phyloP scores from a whole-genome alignment of 1,140 invertebrate genomes.

The Plectrocnemia conspersa region DNA sequence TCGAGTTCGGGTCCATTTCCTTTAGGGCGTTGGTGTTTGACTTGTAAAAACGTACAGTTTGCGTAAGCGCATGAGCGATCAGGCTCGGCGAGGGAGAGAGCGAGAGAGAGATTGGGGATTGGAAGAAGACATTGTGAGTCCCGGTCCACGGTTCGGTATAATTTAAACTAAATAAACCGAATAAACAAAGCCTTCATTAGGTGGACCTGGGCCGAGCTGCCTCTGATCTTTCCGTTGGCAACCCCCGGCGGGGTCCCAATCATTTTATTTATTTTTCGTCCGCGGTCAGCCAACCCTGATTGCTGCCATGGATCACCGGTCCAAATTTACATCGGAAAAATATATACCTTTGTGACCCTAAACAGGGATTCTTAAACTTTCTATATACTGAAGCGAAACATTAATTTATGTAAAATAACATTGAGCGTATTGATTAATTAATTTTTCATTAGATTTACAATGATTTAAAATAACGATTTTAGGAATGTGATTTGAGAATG shows the following conservation, averaged over 20 bases:
- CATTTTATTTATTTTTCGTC: conserved; percentile 19
- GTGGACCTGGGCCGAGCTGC: conserved; percentile 14
- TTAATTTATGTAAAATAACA: too few relatives aligned
- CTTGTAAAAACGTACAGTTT: conserved; percentile 20
- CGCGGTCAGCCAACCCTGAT: conserved; percentile 20
- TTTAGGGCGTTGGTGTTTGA: too few relatives aligned
- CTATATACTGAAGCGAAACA: too few relatives aligned
- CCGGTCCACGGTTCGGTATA: conserved; percentile 11
- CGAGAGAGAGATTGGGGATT: conserved; percentile 8
- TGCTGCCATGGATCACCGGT: conserved; percentile 4
- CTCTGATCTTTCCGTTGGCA: conserved; percentile 15
- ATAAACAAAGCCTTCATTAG: conserved; percentile 26
- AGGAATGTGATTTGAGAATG: too few relatives aligned
- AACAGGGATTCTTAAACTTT: too few relatives aligned
- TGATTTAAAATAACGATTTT: too few relatives aligned
- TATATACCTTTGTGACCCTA: too few relatives aligned
- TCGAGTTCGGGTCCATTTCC: too few relatives aligned
- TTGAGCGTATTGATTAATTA: too few relatives aligned
- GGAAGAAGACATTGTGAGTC: neutral
- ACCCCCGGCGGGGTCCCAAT: neutral
- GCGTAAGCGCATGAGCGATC: conserved; percentile 13
- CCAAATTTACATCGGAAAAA: too few relatives aligned
- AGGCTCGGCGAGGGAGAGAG: too few relatives aligned
- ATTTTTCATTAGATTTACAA: too few relatives aligned
- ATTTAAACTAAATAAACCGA: conserved; percentile 27